Conservation (phyloP, 1,140 invertebrate species). For the Gonatopus flavifemur region DNA sequence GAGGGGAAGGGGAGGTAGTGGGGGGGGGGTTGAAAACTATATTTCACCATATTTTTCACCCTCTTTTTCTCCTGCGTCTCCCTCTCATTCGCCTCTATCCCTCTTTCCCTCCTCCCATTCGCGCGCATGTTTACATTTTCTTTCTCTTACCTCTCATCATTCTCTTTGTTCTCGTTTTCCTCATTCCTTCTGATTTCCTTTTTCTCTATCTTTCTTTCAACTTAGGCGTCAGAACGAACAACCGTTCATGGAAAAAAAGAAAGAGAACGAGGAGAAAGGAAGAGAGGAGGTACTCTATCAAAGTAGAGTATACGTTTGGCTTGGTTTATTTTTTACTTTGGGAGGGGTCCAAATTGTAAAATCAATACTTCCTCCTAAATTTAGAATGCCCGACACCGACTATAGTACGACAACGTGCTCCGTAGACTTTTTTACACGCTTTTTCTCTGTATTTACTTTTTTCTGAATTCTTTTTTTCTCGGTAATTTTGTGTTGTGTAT, state of each 20-base stretch:
- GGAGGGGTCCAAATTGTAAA: constrained; percentile 59
- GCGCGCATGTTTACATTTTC: no score
- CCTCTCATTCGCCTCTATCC: background rate
- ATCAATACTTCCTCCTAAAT: constrained; percentile 59
- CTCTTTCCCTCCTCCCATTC: background rate
- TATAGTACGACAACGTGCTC: no score
- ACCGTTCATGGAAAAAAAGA: constrained; percentile 36
- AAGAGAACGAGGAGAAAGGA: constrained; percentile 20
- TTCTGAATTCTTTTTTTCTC: no score
- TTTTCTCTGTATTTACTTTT: no score
- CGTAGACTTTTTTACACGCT: constrained; percentile 24
- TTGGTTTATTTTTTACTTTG: constrained; percentile 58
- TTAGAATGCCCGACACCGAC: constrained; percentile 34
- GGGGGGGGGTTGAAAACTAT: constrained; percentile 29
- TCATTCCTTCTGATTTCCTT: constrained; percentile 18
- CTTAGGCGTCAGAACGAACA: constrained; percentile 48
- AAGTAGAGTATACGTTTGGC: constrained; percentile 54
- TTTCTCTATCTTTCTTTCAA: constrained; percentile 22
- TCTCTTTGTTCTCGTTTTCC: constrained; percentile 10
- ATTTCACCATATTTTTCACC: constrained; percentile 26
- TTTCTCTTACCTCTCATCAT: constrained; percentile 5
- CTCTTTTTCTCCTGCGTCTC: constrained; percentile 10
- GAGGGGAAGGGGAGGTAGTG: background rate
- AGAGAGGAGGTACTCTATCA: constrained; percentile 47
- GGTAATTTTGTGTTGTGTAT: no score